These are phyloP conservation scores for Pollenia amentaria DNA, from an alignment of 2,888 invertebrate species.

Conservation along the genomic window DNA sequence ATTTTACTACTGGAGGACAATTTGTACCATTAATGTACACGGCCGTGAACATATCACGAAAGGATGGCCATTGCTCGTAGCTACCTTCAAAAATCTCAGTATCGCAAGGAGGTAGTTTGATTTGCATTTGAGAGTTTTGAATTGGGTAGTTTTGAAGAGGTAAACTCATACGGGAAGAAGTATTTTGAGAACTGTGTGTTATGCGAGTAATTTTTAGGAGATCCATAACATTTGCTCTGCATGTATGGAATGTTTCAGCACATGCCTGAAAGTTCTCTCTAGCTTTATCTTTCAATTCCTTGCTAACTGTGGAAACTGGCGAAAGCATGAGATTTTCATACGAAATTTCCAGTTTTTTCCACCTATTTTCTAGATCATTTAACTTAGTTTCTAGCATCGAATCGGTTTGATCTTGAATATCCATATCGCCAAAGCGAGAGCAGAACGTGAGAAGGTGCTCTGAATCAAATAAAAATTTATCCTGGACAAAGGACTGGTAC, in stretches of 20 bases:
- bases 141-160: too few relatives aligned
- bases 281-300: neutral
- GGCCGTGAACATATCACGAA: slow-evolving; percentile 50
- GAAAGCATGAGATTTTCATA: too few relatives aligned
- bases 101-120: slow-evolving; percentile 22
- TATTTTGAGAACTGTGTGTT: too few relatives aligned
- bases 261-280: neutral
- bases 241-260: neutral
- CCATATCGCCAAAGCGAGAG: neutral
- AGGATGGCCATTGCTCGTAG: slow-evolving; percentile 49
- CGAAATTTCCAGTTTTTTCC: too few relatives aligned
- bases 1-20: slow-evolving; percentile 27
- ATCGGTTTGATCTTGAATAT: neutral
- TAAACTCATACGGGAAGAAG: too few relatives aligned
- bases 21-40: slow-evolving; percentile 34
- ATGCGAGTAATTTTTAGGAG: neutral
- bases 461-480: neutral
- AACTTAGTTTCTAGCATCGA: too few relatives aligned
- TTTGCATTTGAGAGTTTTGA: too few relatives aligned
- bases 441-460: neutral
- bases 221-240: neutral
- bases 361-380: too few relatives aligned
- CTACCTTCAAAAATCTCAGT: slow-evolving; percentile 43
- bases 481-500: neutral
- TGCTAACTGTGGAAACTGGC: neutral